Evolutionary conservation across 2,888 invertebrate genomes (phyloP).

Genomic region (Drosophila aldrichi): DNA sequence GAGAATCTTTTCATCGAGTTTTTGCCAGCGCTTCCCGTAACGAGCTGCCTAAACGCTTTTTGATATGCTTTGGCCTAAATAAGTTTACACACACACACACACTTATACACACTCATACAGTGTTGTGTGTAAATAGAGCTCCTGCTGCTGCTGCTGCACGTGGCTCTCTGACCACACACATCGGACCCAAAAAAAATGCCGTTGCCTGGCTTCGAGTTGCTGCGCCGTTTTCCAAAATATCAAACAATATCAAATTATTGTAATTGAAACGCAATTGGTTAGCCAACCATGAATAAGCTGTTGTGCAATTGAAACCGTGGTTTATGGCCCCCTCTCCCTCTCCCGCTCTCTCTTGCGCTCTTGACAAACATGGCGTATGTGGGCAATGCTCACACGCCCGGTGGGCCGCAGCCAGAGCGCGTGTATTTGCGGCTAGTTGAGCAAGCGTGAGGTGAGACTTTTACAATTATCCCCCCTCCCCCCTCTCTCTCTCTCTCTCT

Average conservation of each 20-base stretch:
- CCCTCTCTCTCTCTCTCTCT: neutral
- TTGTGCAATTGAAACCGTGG: constrained; percentile 16
- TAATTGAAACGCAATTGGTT: constrained; percentile 68
- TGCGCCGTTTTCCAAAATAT: constrained; percentile 1
- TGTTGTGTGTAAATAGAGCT: constrained; percentile 39
- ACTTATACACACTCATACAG: neutral
- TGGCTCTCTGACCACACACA: constrained; percentile 6
- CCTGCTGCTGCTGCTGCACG: neutral
- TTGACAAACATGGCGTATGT: constrained; percentile 9
- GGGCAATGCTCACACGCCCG: constrained; percentile 25
- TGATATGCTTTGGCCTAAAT: constrained; percentile 56
- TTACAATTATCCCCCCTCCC: constrained; percentile 25
- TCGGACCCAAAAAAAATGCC: neutral
- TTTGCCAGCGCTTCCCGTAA: constrained; percentile 13
- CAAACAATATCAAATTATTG: constrained; percentile 49
- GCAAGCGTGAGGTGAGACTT: constrained; percentile 34
- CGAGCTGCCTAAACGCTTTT: constrained; percentile 45
- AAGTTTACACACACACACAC: constrained; percentile 30
- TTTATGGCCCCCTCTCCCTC: neutral
- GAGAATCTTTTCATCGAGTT: constrained; percentile 5
- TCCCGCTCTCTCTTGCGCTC: neutral
- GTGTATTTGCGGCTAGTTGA: constrained; percentile 49
- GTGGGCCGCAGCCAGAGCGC: neutral
- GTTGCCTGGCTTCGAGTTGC: constrained; percentile 6
- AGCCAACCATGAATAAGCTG: constrained; percentile 8